Evolutionary conservation across 2,797 vertebrate genomes (phyloP).

Genomic region (Chromis chromis): DNA sequence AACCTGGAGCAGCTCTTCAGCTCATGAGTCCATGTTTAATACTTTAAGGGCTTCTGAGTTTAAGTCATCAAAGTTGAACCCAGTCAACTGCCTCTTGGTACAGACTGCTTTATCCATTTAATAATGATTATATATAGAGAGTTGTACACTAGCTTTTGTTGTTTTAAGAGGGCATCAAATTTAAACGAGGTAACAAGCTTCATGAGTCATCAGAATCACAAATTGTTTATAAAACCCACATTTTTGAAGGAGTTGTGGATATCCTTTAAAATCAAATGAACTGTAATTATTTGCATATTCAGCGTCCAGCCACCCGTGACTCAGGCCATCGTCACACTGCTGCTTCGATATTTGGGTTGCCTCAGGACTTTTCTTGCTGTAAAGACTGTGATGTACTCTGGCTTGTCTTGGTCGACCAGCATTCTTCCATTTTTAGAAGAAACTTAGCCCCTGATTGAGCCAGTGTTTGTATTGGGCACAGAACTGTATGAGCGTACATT

Average conservation of each 20-base stretch:
- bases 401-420: conserved; percentile 61
- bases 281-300: conserved; percentile 11
- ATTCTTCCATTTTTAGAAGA: conserved; percentile 86
- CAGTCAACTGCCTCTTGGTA: background rate
- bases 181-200: background rate
- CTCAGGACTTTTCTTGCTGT: conserved; percentile 50
- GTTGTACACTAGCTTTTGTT: background rate
- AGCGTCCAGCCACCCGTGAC: conserved; percentile 26
- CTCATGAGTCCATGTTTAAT: background rate
- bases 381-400: conserved; percentile 69
- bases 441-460: conserved; percentile 64
- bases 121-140: background rate
- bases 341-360: conserved; percentile 36
- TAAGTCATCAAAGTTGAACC: background rate
- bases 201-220: background rate
- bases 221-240: background rate
- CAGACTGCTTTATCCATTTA: background rate
- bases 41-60: background rate
- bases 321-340: conserved; percentile 31
- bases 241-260: conserved; percentile 3
- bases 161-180: background rate
- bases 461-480: conserved; percentile 83
- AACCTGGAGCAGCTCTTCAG: background rate
- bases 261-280: conserved; percentile 12
- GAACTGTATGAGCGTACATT: conserved; percentile 75